Evolutionary conservation across 2,888 invertebrate genomes (phyloP).

Genomic region (Slavum lentiscoides): DNA sequence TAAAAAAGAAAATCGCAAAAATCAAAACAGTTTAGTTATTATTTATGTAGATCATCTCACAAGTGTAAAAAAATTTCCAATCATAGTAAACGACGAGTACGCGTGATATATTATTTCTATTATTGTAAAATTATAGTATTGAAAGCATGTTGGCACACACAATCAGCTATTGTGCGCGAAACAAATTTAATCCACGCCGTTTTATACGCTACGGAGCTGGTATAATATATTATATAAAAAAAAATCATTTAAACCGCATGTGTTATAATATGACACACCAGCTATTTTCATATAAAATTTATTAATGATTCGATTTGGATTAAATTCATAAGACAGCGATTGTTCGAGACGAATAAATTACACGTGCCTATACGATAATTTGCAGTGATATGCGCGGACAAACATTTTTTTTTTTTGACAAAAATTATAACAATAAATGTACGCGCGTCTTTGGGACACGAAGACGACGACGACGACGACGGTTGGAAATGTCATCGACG

Average conservation of each 20-base stretch:
- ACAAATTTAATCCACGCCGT: background rate
- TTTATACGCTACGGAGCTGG: background rate
- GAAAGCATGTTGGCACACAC: background rate
- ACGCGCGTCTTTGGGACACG: background rate
- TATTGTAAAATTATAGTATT: background rate
- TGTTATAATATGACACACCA: background rate
- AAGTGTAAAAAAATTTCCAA: too few relatives aligned
- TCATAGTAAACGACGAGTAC: too few relatives aligned
- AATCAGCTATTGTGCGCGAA: background rate
- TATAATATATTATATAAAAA: background rate
- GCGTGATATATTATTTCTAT: too few relatives aligned
- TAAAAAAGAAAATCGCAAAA: too few relatives aligned
- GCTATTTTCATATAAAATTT: background rate
- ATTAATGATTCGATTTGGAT: background rate
- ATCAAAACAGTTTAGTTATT: too few relatives aligned
- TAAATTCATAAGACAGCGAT: background rate
- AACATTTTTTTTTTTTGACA: background rate
- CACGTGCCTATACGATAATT: background rate
- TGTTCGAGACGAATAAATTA: background rate
- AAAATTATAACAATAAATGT: background rate
- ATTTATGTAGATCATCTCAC: too few relatives aligned
- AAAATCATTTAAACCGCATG: too few relatives aligned
- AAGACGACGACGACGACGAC: background rate
- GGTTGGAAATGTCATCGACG: background rate
- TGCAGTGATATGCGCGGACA: too few relatives aligned